Conservation (phyloP, 2,113 vertebrate species). For the Mionectes macconnelli region DNA sequence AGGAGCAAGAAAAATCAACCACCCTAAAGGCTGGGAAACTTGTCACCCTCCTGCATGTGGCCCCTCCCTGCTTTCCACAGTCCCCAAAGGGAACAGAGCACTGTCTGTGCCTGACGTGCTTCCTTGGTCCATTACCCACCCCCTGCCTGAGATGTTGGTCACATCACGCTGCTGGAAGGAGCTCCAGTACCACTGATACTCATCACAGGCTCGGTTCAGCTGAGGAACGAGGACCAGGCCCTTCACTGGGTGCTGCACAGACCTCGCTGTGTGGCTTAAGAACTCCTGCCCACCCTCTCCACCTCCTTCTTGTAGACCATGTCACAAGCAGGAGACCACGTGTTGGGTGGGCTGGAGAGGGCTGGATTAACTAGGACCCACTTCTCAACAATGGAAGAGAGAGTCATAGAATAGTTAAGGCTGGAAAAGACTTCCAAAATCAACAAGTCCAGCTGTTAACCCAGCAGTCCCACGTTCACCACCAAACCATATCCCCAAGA, state of each 20-base stretch:
- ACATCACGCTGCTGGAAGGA: not conserved
- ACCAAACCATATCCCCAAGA: not conserved
- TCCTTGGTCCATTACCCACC: not conserved
- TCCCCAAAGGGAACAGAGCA: not conserved
- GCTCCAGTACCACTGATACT: rapidly evolving
- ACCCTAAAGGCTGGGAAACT: not conserved
- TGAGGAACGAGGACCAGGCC: not conserved
- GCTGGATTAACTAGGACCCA: not conserved
- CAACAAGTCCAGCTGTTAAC: rapidly evolving
- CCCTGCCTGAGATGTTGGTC: rapidly evolving
- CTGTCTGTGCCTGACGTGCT: rapidly evolving
- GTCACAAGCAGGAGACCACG: not conserved
- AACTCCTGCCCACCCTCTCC: not conserved
- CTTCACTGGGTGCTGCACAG: rapidly evolving
- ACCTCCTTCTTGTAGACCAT: not conserved
- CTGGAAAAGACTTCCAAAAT: not conserved
- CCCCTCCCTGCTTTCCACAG: not conserved
- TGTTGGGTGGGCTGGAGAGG: not conserved
- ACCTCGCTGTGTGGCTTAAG: rapidly evolving
- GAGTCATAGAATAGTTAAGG: not conserved
- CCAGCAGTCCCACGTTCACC: not conserved
- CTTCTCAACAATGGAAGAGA: not conserved
- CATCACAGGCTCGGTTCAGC: rapidly evolving
- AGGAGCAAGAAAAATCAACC: slow-evolving; percentile 3
- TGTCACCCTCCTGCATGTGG: not conserved